Percentiles rank a stretch among this genome's conserved stretches.
phyloP scores from a whole-genome alignment of 2,888 invertebrate species.

The Tenthredo livida region DNA sequence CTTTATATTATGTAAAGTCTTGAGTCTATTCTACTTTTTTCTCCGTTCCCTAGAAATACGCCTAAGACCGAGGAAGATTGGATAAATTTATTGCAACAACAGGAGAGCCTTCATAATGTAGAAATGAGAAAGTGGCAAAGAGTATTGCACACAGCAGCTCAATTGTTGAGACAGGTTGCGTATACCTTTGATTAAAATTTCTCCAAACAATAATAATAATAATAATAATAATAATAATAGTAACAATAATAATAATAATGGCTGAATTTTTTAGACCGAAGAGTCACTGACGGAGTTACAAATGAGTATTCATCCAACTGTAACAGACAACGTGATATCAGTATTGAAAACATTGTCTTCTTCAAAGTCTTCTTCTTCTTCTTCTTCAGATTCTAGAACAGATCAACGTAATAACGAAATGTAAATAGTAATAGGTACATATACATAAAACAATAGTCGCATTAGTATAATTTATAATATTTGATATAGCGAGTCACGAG shows the following conservation, averaged over 20 bases:
- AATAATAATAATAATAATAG: constrained; percentile 69
- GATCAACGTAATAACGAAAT: constrained; percentile 62
- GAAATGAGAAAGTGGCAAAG: constrained; percentile 92
- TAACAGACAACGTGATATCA: constrained; percentile 80
- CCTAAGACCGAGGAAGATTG: constrained; percentile 91
- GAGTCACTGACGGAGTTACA: constrained; percentile 87
- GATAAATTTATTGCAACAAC: constrained; percentile 88
- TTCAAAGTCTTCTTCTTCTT: constrained; percentile 67
- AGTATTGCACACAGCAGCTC: constrained; percentile 86
- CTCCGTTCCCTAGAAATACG: constrained; percentile 80
- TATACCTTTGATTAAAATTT: too few relatives aligned
- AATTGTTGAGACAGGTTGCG: constrained; percentile 88
- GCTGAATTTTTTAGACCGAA: constrained; percentile 83
- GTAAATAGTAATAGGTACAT: background rate
- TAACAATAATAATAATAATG: background rate
- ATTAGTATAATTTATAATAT: background rate
- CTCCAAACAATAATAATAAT: constrained; percentile 74
- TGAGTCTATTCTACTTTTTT: background rate
- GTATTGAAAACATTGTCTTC: constrained; percentile 75
- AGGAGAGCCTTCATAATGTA: constrained; percentile 88
- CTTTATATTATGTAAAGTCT: too few relatives aligned
- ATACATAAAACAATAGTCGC: background rate
- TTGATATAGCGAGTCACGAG: background rate
- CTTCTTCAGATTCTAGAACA: constrained; percentile 67
- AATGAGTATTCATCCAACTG: constrained; percentile 82